Base-by-base conservation (phyloP, 2,888 invertebrate species). In the Acronicta alni region DNA sequence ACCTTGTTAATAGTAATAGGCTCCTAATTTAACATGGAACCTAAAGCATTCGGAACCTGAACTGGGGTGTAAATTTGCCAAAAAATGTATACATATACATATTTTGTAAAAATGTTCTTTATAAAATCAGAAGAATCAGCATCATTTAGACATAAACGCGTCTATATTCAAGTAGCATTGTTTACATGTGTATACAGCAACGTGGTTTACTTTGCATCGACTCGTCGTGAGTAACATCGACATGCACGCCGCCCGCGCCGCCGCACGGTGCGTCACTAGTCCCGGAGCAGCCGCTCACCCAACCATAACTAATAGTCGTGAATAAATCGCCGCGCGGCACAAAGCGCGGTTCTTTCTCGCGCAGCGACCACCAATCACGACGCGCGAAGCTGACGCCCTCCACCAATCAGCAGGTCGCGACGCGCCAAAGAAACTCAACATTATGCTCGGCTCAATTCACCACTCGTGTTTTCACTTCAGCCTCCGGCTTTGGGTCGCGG, bases 261-360 rank as follows among this genome's bases (percentile, higher is more conserved):
- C n/a, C n/a, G n/a, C n/a, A 18, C 10, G n/a, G 57, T 49, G 17
- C 89, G 80, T 62, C 90, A 60, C 88, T 89, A 85, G 4, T 52
- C 61, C 64, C 57, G 65, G 67, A 74, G 81, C 81, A 72, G 65
- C 80, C 84, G 89, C 82, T 84, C 92, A 88, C 80, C 88, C 89
- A 85, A 90, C 90, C 93, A 86, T 92, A 89, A 93, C 93, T 93
- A 93, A 93, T 92, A 92, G 92, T 90, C 87, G 90, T 87, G 93
- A 91, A 91, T 89, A 89, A 90, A 89, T 90, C 89, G 87, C 84
- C 81, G 84, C 83, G 86, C 86, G 81, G 84, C 90, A 91, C 89
- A 92, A 91, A 89, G 88, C 83, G 80, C 77, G 74, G 75, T 88
- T 89, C 91, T 92, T 91, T 90, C 83, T 76, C 83, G 77, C 77